Evolutionary conservation across 2,113 vertebrate genomes (phyloP).

Genomic region (Pholis gunnellus): DNA sequence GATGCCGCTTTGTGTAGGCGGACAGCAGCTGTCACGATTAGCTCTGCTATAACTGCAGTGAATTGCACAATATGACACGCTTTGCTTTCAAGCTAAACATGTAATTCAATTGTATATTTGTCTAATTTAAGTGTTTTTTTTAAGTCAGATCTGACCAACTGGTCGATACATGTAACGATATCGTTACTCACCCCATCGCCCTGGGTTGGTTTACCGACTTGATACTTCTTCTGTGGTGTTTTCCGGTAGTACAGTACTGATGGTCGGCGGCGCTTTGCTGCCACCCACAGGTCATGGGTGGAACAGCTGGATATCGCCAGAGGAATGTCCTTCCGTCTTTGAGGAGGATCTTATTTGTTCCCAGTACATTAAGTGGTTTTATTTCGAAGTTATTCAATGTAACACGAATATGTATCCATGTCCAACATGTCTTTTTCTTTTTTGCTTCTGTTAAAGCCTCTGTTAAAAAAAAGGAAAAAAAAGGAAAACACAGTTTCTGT

Average conservation of each 20-base stretch:
- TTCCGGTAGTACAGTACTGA: fast-evolving
- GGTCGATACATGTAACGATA: background rate
- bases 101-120: fast-evolving
- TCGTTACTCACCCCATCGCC: conserved; percentile 66
- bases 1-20: conserved; percentile 69
- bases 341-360: too few species aligned
- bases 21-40: conserved; percentile 38
- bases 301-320: background rate
- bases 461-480: too few species aligned
- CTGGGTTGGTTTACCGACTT: background rate
- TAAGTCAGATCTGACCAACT: fast-evolving
- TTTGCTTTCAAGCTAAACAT: background rate
- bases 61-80: background rate
- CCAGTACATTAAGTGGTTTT: too few species aligned
- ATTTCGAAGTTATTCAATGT: background rate
- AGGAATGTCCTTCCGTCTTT: background rate
- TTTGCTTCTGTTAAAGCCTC: background rate
- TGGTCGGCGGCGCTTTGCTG: background rate
- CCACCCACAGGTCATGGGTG: conserved; percentile 5
- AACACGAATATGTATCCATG: background rate
- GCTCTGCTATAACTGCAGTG: background rate
- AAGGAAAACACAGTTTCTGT: background rate
- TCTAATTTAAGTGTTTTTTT: background rate
- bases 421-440: background rate
- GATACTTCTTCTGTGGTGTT: conserved; percentile 37